Percentiles rank a stretch among this genome's conserved stretches.
Evolutionary conservation across 2,113 vertebrate species (phyloP).

Genomic region (Brachyhypopomus occidentalis): DNA sequence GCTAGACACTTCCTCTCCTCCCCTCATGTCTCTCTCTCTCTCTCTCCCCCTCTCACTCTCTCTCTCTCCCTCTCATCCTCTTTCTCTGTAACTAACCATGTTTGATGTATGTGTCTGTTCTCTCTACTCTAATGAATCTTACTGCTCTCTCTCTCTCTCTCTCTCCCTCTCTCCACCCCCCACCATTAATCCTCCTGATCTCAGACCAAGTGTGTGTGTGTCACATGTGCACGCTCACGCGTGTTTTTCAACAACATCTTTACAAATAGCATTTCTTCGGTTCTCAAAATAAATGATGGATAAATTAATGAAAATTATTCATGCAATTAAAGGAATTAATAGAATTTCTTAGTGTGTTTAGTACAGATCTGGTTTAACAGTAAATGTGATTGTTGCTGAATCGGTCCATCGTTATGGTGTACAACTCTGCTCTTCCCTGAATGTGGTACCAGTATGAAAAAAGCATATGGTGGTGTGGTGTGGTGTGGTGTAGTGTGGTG

Average conservation of each 20-base stretch:
- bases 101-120: conserved; percentile 21
- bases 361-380: no score
- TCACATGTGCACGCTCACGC: not conserved
- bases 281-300: no score
- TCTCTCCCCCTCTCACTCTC: not conserved
- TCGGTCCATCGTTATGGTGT: not conserved
- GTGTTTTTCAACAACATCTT: not conserved
- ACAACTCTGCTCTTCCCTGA: not conserved
- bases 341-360: no score
- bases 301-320: no score
- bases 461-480: no score
- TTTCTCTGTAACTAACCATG: no score
- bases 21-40: not conserved
- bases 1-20: not conserved
- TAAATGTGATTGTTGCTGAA: not conserved
- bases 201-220: not conserved
- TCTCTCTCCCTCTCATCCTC: no score
- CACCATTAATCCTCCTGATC: not conserved
- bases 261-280: not conserved
- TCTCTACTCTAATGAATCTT: conserved; percentile 5
- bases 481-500: conserved; percentile 5
- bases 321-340: no score
- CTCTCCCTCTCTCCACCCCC: not conserved
- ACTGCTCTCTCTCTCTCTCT: not conserved
- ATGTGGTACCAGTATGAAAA: not conserved